Evolutionary conservation across 2,797 vertebrate genomes (phyloP), one percentile per base, ranked within the genome.

Genomic region (Sparidentex hasta): DNA sequence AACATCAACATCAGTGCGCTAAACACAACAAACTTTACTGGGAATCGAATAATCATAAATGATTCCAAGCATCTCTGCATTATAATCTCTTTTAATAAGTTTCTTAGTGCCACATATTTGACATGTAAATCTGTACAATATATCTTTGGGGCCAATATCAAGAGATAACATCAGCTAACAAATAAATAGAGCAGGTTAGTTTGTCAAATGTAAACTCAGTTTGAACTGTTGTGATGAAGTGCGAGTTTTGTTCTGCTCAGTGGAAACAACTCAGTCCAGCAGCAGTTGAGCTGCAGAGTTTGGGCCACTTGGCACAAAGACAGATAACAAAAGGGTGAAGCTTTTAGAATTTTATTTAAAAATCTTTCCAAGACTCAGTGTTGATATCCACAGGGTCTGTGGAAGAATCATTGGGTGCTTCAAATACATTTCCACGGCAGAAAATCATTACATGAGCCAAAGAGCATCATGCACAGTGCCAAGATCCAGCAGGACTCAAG

Each of bases 311-410:
- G 17, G 33, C 18, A 8, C 21, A 33, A 27, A 47, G 41, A 1
- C 25, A 12, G 14, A 43, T 17, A 44, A 44, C 47, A 3, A 12
- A 58, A 61, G 5, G 12, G 6, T 16, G 27, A 64, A 33, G 41
- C 25, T 47, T 25, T 7, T 44, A 56, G 20, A 16, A 17, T n/a
- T 6, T 12, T 12, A 29, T 64, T 59, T 8, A 38, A 44, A 61
- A 59, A 29, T 17, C 38, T 27, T 29, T 17, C 18, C 12, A 63
- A 43, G 9, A 13, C 47, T 52, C 29, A 21, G 21, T 48, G 18
- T 43, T 57, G 17, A 61, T 47, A 48, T 73, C 7, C 27, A 61
- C 67, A 71, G 57, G 17, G 29, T 25, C 72, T 59, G 17, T 65
- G 27, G 29, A 72, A 43, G 18, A 75, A 51, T 74, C 23, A 54